Base-by-base conservation (phyloP, 1,140 invertebrate genomes). In the Portunus trituberculatus region DNA sequence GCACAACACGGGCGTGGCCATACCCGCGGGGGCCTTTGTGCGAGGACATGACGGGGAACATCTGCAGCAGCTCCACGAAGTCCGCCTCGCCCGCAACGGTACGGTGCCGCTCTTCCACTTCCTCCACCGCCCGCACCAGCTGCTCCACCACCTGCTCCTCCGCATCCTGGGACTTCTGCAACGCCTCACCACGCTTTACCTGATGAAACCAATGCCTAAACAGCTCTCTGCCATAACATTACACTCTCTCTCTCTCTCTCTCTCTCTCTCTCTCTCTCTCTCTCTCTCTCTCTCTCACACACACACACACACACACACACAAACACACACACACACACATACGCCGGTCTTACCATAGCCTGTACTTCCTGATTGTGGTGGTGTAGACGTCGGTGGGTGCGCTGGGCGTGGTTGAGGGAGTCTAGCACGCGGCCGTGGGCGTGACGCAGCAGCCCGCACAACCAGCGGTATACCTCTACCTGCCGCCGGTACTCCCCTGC, bases 391-490 rank as follows among this genome's bases (percentile, higher is more conserved):
- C 39, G 88, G 45, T 94, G 93, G 12, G 90, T 45, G 8, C 82
- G 59, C 8, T 90, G 88, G 52, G 88, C 88, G 32, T 94, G 93
- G n/a, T 31, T 91, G 25, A 94, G 93, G 67, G 88, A 39, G 76
- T 88, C 32, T 4, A 91, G 76, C 10, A 94, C 88, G 0, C 46
- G 31, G 28, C 31, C 39, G 67, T 94, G 93, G 39, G 93, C 88
- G 88, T 94, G 93, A 0, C 93, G 88, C 39, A 94, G 28, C 67
- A 94, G 32, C 45, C 59, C 59, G 48, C 93, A 94, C 39, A 82
- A 3, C 93, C 93, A 94, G 59, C 88, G 48, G 39, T 94, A 94
- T 39, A 94, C 88, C 76, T 91, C 93, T 39, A 91, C 76, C 88
- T 94, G 52, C 25, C 32, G 14, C 76, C 59, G 39, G 39, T 90